Evolutionary conservation across 2,797 vertebrate species (phyloP).

Genomic region (Leptodactylus fallax): DNA sequence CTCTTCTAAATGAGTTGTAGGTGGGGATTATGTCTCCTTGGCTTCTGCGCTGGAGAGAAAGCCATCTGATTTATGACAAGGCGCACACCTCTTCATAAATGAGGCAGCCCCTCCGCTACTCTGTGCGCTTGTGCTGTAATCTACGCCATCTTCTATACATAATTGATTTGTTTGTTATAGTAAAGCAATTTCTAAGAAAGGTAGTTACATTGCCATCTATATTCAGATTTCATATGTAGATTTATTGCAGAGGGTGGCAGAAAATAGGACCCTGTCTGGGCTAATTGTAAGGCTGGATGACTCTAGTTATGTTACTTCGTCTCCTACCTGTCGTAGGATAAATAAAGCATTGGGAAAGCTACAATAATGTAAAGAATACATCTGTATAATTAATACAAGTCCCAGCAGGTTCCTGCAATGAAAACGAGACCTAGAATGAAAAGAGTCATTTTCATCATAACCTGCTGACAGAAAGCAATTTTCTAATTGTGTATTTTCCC

Average conservation of each 20-base stretch:
- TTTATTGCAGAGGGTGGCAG: not conserved
- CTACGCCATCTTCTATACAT: not conserved
- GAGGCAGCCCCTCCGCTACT: no score
- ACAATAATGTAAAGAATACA: slow-evolving; percentile 37
- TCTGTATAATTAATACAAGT: not conserved
- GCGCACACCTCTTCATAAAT: no score
- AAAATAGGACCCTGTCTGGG: not conserved
- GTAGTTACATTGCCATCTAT: no score
- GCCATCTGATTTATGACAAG: no score
- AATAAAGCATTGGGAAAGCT: slow-evolving; percentile 38
- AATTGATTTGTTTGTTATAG: not conserved
- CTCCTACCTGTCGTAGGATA: slow-evolving; percentile 23
- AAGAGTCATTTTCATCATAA: slow-evolving; percentile 29
- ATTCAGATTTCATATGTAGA: no score
- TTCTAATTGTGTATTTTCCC: slow-evolving; percentile 35
- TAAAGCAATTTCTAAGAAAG: not conserved
- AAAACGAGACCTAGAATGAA: slow-evolving; percentile 21
- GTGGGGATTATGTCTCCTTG: no score
- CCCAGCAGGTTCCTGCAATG: slow-evolving; percentile 18
- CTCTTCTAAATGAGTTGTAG: no score
- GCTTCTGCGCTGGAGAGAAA: no score
- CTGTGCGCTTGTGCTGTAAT: no score
- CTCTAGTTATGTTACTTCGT: not conserved
- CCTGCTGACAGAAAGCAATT: slow-evolving; percentile 42
- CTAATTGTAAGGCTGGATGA: not conserved